Percentiles rank a stretch among this genome's conserved stretches.
Conservation (phyloP, 2,888 invertebrate species). For the Aleiodes testaceus region DNA sequence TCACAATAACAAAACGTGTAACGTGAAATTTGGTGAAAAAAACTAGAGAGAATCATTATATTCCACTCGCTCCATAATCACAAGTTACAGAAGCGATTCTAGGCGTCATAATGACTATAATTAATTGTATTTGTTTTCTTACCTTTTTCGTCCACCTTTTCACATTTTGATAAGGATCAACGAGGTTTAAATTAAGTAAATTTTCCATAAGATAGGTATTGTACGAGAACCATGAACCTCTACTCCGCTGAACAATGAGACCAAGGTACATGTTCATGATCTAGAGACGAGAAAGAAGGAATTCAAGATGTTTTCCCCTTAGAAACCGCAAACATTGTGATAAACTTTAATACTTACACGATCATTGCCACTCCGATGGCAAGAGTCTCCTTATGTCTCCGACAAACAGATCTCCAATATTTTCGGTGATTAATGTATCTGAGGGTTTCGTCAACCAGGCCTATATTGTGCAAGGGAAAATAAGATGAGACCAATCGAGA, state of each 20-base stretch:
- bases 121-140: background rate
- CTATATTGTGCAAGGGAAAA: too few species aligned
- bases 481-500: too few species aligned
- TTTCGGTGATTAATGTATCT: too few species aligned
- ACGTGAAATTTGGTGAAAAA: too few species aligned
- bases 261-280: constrained; percentile 9
- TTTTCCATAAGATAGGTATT: background rate
- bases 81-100: background rate
- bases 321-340: background rate
- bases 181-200: background rate
- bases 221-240: background rate
- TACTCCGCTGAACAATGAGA: background rate
- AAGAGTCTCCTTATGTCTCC: too few species aligned
- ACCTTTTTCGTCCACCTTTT: constrained; percentile 7
- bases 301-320: background rate
- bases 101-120: background rate
- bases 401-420: too few species aligned
- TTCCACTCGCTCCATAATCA: background rate
- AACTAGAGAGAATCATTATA: too few species aligned
- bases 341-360: background rate
- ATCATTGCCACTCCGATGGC: background rate
- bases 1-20: too few species aligned
- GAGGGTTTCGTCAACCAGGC: too few species aligned
- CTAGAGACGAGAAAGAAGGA: background rate
- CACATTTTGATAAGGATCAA: background rate